These are phyloP conservation scores for Dinoponera quadriceps DNA, from an alignment of 1,140 invertebrate species.

Conservation along the genomic window DNA sequence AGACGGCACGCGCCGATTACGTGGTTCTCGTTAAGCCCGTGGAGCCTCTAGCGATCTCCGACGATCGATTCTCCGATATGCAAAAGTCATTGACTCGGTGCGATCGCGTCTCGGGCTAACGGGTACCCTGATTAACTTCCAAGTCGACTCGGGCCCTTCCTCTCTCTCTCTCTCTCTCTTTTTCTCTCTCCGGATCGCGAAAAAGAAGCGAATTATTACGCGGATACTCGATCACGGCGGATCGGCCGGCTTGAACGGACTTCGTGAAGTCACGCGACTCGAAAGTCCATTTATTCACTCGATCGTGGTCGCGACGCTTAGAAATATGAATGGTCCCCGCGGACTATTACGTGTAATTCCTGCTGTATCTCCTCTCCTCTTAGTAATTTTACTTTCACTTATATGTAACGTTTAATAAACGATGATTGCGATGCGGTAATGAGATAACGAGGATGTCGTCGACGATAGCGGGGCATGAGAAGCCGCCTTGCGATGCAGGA, in stretches of 20 bases:
- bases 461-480: too few species aligned
- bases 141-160: constrained; percentile 46
- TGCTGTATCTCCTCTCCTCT: too few species aligned
- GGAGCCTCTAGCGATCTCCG: not conserved
- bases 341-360: too few species aligned
- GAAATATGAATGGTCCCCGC: too few species aligned
- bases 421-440: too few species aligned
- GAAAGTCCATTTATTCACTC: too few species aligned
- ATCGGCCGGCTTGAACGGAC: too few species aligned
- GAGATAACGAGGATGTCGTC: too few species aligned
- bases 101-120: constrained; percentile 63
- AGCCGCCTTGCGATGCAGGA: too few species aligned
- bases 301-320: too few species aligned
- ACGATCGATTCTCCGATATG: constrained; percentile 64
- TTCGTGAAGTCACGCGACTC: too few species aligned
- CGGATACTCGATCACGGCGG: not conserved
- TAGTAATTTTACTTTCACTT: not conserved
- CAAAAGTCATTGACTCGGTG: constrained; percentile 67
- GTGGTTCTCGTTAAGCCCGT: constrained; percentile 34
- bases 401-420: too few species aligned
- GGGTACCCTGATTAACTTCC: constrained; percentile 60
- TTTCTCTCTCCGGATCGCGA: constrained; percentile 50
- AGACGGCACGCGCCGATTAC: constrained; percentile 28
- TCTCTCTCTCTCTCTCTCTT: constrained; percentile 3
- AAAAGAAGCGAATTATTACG: constrained; percentile 60